A percentile compares a stretch with the other conserved stretches of the same genome.
phyloP scores from a whole-genome alignment of 2,888 invertebrate genomes.

The Epinotia nisella region DNA sequence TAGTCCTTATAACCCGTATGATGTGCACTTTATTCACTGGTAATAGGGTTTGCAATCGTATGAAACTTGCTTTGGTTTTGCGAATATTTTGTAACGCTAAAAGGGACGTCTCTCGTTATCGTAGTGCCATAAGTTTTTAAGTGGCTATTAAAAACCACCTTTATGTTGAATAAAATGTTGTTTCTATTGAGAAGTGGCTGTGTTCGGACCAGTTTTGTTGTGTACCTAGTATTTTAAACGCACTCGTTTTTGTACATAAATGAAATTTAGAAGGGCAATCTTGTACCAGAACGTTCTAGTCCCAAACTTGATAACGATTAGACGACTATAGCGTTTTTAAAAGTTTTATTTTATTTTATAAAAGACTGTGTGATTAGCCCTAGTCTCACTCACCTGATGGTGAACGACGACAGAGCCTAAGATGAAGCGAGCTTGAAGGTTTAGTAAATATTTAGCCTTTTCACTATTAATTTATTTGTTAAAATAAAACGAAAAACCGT shows the following conservation, averaged over 20 bases:
- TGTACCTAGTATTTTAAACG: not conserved
- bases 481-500: too few species aligned
- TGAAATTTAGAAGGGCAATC: too few species aligned
- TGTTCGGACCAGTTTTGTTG: not conserved
- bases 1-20: not conserved
- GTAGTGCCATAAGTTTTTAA: slow-evolving; percentile 33
- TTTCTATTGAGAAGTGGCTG: not conserved
- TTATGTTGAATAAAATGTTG: slow-evolving; percentile 28
- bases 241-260: not conserved
- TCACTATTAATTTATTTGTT: too few species aligned
- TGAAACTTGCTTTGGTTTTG: not conserved
- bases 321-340: too few species aligned
- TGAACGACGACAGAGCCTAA: too few species aligned
- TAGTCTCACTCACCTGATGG: too few species aligned
- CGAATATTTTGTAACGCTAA: slow-evolving; percentile 28
- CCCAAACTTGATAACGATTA: too few species aligned
- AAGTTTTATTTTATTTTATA: too few species aligned
- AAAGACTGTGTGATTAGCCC: too few species aligned
- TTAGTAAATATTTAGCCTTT: too few species aligned
- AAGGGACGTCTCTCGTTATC: slow-evolving; percentile 29
- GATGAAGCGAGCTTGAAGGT: too few species aligned
- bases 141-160: slow-evolving; percentile 34
- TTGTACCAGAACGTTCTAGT: too few species aligned
- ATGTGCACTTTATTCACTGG: not conserved
- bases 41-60: slow-evolving; percentile 6